These are phyloP conservation scores for Ramphastos sulfuratus DNA, from an alignment of 2,113 vertebrate genomes.

Conservation along the genomic window DNA sequence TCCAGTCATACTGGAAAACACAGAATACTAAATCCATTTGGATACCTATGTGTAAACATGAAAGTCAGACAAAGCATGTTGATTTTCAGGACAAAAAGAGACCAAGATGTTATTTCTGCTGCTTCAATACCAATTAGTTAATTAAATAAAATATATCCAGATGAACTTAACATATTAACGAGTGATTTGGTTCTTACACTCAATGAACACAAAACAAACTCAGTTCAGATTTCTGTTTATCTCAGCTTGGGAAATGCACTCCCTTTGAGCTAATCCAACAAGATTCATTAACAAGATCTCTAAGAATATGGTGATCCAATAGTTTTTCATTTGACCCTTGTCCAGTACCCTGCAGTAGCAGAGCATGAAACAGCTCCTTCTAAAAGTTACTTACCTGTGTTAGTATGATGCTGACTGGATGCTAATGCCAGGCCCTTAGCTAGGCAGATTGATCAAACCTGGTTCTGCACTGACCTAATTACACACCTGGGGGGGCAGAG, in stretches of 20 bases:
- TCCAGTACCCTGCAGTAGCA: background rate
- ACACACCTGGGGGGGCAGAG: background rate
- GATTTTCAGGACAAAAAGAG: background rate
- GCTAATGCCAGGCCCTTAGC: background rate
- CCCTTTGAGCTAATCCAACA: background rate
- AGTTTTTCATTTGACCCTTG: background rate
- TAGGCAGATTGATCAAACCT: background rate
- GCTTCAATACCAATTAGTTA: background rate
- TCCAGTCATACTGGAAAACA: background rate
- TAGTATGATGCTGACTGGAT: background rate
- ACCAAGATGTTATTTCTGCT: background rate
- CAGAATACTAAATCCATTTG: background rate
- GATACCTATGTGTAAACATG: background rate
- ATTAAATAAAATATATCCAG: background rate
- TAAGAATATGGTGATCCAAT: background rate
- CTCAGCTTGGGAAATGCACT: background rate
- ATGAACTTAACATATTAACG: background rate
- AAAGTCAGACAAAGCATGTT: background rate
- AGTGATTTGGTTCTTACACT: background rate
- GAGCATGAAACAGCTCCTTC: background rate
- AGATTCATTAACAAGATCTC: background rate
- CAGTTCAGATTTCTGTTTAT: background rate
- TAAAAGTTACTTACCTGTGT: background rate
- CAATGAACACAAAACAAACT: background rate
- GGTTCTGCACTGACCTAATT: background rate